Evolutionary conservation across 1,140 invertebrate species (phyloP).

Genomic region (Apolygus lucorum): DNA sequence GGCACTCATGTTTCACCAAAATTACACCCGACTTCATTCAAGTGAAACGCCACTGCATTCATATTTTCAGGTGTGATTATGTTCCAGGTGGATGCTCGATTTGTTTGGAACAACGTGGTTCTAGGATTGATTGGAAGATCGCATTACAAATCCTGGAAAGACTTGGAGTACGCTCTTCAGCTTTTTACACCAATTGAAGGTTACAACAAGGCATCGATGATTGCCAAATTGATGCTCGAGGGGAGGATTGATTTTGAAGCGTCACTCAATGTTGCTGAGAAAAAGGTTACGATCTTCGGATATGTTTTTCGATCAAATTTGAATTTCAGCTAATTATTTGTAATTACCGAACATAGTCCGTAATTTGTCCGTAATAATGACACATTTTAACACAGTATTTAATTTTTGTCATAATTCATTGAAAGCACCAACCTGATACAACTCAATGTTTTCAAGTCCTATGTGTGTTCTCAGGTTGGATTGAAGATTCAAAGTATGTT

Average conservation of each 20-base stretch:
- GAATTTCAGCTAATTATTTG: too few relatives aligned
- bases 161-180: conserved; percentile 68
- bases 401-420: too few relatives aligned
- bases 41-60: background rate
- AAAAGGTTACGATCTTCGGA: too few relatives aligned
- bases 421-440: too few relatives aligned
- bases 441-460: too few relatives aligned
- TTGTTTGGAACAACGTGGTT: conserved; percentile 61
- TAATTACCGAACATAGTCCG: too few relatives aligned
- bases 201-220: conserved; percentile 62
- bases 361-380: too few relatives aligned
- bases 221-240: conserved; percentile 54
- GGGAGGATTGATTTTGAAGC: conserved; percentile 55
- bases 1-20: too few relatives aligned
- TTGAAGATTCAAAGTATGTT: conserved; percentile 29
- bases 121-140: conserved; percentile 54
- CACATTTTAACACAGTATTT: too few relatives aligned
- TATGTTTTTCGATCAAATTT: too few relatives aligned
- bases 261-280: conserved; percentile 49
- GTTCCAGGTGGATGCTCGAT: conserved; percentile 54
- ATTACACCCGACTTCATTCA: too few relatives aligned
- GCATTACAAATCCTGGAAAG: conserved; percentile 32
- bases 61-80: conserved; percentile 3
- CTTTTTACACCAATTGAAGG: conserved; percentile 63
- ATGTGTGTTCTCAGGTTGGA: conserved; percentile 31